phyloP scores from a whole-genome alignment of 2,888 invertebrate genomes.

The Xestobium rufovillosum region DNA sequence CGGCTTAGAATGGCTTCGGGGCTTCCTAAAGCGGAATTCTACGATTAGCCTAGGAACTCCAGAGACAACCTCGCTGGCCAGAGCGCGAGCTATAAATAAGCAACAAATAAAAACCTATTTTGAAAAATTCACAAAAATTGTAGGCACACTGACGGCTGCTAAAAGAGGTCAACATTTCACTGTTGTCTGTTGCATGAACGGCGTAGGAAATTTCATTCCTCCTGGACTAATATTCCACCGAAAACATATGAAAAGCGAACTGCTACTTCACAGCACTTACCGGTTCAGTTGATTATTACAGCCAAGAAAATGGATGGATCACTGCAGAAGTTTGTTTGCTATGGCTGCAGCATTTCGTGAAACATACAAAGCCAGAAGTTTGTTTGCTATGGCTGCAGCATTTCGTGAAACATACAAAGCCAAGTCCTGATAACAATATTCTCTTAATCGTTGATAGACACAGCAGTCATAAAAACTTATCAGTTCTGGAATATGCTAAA shows the following conservation, averaged over 20 bases:
- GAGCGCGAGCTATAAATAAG: no score
- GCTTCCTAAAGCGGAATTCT: no score
- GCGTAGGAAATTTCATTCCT: not conserved
- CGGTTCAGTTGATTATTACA: no score
- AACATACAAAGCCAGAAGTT: not conserved
- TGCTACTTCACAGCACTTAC: no score
- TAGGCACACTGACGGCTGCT: no score
- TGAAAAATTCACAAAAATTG: no score
- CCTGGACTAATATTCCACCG: not conserved
- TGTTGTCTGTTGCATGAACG: constrained; percentile 3
- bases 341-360: constrained; percentile 2
- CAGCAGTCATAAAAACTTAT: not conserved
- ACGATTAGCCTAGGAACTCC: no score
- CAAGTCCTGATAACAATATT: constrained; percentile 3
- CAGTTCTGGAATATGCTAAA: constrained; percentile 2
- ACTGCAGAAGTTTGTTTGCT: not conserved
- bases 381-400: constrained; percentile 1
- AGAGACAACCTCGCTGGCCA: no score
- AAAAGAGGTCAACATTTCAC: constrained; percentile 2
- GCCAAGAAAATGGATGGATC: no score
- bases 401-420: constrained; percentile 1
- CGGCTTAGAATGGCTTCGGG: no score
- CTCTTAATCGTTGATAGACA: not conserved
- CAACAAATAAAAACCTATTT: no score
- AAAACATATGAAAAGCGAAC: constrained; percentile 1